These are phyloP conservation scores for Anarrhichthys ocellatus DNA, from an alignment of 2,113 vertebrate genomes.

Conservation along the genomic window DNA sequence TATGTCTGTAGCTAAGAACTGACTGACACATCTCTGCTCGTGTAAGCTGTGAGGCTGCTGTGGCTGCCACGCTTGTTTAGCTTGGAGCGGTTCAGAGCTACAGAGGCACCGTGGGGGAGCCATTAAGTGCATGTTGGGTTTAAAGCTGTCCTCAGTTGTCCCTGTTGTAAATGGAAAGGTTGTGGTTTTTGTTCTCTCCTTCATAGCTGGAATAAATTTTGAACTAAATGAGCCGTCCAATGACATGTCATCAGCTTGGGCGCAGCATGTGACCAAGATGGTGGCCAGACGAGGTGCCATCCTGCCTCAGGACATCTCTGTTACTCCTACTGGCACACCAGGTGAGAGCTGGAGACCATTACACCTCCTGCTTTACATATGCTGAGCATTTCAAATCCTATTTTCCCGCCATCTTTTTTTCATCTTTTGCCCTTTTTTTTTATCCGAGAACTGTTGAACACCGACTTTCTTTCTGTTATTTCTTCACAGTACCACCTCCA, in stretches of 20 bases:
- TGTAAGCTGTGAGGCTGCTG: conserved; percentile 41
- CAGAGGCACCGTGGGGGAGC: neutral
- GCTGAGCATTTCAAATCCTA: neutral
- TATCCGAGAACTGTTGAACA: conserved; percentile 66
- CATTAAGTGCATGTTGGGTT: neutral
- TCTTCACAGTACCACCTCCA: conserved; percentile 86
- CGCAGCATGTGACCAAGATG: conserved; percentile 98
- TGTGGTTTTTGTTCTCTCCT: conserved; percentile 32
- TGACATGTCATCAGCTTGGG: conserved; percentile 96
- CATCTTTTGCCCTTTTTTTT: neutral
- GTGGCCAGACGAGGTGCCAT: conserved; percentile 97
- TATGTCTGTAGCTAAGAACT: conserved; percentile 36
- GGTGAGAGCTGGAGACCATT: conserved; percentile 75
- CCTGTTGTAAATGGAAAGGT: conserved; percentile 3
- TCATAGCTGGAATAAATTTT: conserved; percentile 92
- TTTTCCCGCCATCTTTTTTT: no score
- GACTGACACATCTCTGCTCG: conserved; percentile 8
- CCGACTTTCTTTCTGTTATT: neutral
- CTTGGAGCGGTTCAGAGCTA: conserved; percentile 29
- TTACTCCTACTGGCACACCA: conserved; percentile 93
- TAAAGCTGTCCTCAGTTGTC: neutral
- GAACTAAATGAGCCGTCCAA: conserved; percentile 94
- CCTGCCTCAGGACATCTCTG: conserved; percentile 94
- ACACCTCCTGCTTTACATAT: neutral
- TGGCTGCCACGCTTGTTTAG: conserved; percentile 33